Base-by-base conservation (phyloP, 2,797 vertebrate genomes). In the Mormyrus hasselquistii region DNA sequence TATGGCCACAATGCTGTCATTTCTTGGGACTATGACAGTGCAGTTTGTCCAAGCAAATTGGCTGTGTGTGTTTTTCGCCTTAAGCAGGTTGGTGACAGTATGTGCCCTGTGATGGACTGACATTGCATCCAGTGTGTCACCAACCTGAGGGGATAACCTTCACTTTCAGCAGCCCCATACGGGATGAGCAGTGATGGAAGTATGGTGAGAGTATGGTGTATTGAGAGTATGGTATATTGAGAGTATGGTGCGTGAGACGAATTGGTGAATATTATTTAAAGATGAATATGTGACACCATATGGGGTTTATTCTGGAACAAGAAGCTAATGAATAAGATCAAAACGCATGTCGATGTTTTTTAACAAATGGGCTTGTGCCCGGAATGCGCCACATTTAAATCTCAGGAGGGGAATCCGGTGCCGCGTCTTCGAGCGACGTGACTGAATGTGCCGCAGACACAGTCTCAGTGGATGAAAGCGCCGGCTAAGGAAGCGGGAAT, bases 271-370 rank as follows among this genome's bases (percentile, higher is more conserved):
- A 85, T 50, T 53, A 25, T 85, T 85, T 53, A 82, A 55, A 29
- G 84, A 86, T 53, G n/a, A 55, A 86, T 53, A 34, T 53, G 25
- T 38, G 29, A 55, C 5, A 55, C 8, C 38, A 82, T 86, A 34
- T 86, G 29, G 84, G 34, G 14, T 4, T 57, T n/a, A 41, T 57
- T 34, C 55, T 41, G 29, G 34, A 25, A 87, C 12, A 34, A 85
- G 83, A 29, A 85, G 49, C 76, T 82, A 85, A 52, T 49, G 83
- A 85, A 87, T 29, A n/a, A 87, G 49, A 59, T 87, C 55, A 62
- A 53, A 41, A 87, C 29, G 52, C 25, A 87, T 29, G 29, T 55
- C 7, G 52, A 50, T 57, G 50, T 50, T 87, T 57, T 41, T 52
- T 7, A 59, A 22, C 53, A 57, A 19, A 59, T 38, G 29, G 86